Conservation (phyloP, 2,888 invertebrate genomes). For the Tetramorium bicarinatum region DNA sequence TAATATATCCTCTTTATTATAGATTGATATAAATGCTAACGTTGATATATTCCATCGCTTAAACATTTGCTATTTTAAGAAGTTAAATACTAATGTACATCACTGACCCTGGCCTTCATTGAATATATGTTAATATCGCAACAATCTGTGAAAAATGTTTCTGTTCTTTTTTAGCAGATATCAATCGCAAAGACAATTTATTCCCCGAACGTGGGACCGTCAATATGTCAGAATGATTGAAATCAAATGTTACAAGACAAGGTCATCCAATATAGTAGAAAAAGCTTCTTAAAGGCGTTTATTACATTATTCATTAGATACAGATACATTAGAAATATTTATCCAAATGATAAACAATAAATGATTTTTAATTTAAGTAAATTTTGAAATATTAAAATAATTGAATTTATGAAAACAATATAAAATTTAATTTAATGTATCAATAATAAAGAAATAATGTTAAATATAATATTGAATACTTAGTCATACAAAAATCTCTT, state of each 20-base stretch:
- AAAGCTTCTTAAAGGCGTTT: not conserved
- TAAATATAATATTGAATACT: not conserved
- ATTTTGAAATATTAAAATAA: conserved; percentile 19
- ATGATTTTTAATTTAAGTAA: not conserved
- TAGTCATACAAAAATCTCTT: not conserved
- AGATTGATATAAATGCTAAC: not conserved
- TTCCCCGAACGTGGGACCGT: conserved; percentile 24
- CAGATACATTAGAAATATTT: not conserved
- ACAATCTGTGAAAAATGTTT: conserved; percentile 34
- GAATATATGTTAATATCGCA: not conserved
- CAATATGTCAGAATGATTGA: conserved; percentile 49
- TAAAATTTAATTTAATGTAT: not conserved
- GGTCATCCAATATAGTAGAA: not conserved
- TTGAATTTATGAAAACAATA: not conserved
- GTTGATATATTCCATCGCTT: not conserved
- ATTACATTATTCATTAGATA: conserved; percentile 22
- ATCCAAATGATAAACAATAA: not conserved
- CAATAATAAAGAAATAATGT: not conserved
- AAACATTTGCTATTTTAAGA: not conserved
- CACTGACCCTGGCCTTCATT: not conserved
- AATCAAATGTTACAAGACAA: conserved; percentile 42
- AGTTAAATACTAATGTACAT: not conserved
- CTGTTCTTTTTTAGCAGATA: conserved; percentile 36
- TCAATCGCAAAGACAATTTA: conserved; percentile 45
- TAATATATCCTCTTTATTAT: not conserved